Percentiles rank a stretch among this genome's conserved stretches.
These are phyloP conservation scores for Pentalonia nigronervosa DNA, from an alignment of 1,140 invertebrate species.

Conservation along the genomic window DNA sequence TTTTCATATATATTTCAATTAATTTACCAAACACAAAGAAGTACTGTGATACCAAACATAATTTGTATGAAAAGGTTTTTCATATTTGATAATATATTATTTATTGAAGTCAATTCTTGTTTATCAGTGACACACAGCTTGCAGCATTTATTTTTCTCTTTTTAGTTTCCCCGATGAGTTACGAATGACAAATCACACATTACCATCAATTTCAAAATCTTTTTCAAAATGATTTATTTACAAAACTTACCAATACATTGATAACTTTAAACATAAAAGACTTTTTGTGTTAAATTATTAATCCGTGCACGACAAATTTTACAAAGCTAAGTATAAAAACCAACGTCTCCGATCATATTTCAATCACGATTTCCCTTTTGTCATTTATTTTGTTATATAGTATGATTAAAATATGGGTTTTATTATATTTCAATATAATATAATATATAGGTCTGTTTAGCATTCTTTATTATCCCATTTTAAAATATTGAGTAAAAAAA, in stretches of 20 bases:
- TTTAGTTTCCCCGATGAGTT: not conserved
- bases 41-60: not conserved
- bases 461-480: constrained; percentile 22
- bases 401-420: not conserved
- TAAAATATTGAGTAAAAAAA: not conserved
- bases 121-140: constrained; percentile 41
- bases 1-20: constrained; percentile 4
- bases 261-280: not conserved
- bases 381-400: not conserved
- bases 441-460: not conserved
- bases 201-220: not conserved
- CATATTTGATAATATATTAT: not conserved
- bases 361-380: constrained; percentile 43
- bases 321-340: not conserved
- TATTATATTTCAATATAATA: not conserved
- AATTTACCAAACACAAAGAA: constrained; percentile 1
- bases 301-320: not conserved
- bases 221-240: not conserved
- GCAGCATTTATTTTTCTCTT: not conserved
- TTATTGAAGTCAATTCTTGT: constrained; percentile 12
- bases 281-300: constrained; percentile 33
- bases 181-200: not conserved
- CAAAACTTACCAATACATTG: not conserved
- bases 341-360: not conserved
- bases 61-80: not conserved